Evolutionary conservation across 2,797 vertebrate species (phyloP), one percentile per base, ranked within the genome.

Genomic region (Enteromius treurensis): DNA sequence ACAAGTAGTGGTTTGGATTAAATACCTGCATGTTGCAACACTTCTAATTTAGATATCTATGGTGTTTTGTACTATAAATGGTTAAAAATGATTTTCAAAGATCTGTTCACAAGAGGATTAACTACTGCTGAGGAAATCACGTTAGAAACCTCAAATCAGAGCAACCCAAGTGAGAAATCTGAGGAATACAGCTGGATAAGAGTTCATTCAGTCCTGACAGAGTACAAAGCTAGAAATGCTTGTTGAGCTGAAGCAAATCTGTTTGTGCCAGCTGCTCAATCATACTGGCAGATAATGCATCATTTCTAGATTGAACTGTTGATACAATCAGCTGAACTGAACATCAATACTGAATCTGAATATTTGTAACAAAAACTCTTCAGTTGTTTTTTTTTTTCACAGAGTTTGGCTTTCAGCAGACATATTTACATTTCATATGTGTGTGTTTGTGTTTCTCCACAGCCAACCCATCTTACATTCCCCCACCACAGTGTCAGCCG

Each of bases 391-490:
- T 45, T 69, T 6, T 37, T 73, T 29, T 76, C 11, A 81, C 29
- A 23, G 40, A 62, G 55, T 29, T 23, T 71, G 26, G 53, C 19
- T 7, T 77, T 77, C 34, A 83, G 62, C 49, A 53, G 6, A 51
- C 64, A 69, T 84, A 80, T 37, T 23, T 77, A 60, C 47, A 47
- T 77, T 60, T 26, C 70, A 62, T 77, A 55, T 87, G 75, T 80
- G 62, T 60, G 68, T 81, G 82, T 86, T 81, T 71, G 84, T 58
- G 70, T 80, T 37, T 73, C 6, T 45, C 88, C 70, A 84, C 90
- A 98, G 97, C 95, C 78, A 98, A 98, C 87, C 97, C 97, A 0
- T 97, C 96, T 40, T 98, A 96, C 79, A 82, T 88, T 13, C 88
- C 95, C 2, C 94, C 96, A 21, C 96, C 95, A 73, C 86, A 96